Evolutionary conservation across 2,797 vertebrate genomes (phyloP).

Genomic region (Enoplosus armatus): DNA sequence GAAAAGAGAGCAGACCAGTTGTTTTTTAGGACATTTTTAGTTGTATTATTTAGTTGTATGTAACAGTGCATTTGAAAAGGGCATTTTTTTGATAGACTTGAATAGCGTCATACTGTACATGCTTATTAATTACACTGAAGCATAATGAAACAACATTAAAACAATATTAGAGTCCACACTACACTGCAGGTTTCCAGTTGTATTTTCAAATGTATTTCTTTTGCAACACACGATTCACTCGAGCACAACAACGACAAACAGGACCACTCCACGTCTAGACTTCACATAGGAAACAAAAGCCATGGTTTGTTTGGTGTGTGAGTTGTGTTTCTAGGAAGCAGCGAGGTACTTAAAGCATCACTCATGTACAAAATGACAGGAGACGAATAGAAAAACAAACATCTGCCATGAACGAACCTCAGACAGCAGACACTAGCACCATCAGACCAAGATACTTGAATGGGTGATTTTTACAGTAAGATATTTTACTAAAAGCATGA

Average conservation of each 20-base stretch:
- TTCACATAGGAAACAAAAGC: conserved; percentile 28
- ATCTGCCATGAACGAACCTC: conserved; percentile 42
- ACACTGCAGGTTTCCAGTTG: conserved; percentile 21
- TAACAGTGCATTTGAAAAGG: conserved; percentile 78
- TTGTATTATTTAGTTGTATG: not conserved
- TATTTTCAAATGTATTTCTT: conserved; percentile 42
- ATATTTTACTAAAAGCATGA: conserved; percentile 38
- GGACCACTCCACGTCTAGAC: conserved; percentile 10
- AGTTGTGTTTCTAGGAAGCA: conserved; percentile 30
- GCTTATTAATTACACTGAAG: conserved; percentile 48
- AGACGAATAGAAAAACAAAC: conserved; percentile 55
- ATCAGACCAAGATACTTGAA: conserved; percentile 39
- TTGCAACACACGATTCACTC: conserved; percentile 36
- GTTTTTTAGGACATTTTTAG: conserved; percentile 19
- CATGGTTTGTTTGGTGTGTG: not conserved
- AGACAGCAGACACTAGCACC: conserved; percentile 67
- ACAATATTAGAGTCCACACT: conserved; percentile 23
- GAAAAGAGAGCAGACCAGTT: conserved; percentile 21
- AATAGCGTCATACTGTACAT: conserved; percentile 46
- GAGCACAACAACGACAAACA: conserved; percentile 29
- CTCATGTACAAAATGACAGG: conserved; percentile 56
- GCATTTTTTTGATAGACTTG: conserved; percentile 47
- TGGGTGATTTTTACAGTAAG: conserved; percentile 40
- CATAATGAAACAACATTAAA: conserved; percentile 24
- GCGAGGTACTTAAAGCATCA: conserved; percentile 29